A percentile compares a stretch with the other conserved stretches of the same genome.
These are phyloP conservation scores for Ranitomeya variabilis DNA, from an alignment of 2,113 vertebrate species.

Conservation along the genomic window DNA sequence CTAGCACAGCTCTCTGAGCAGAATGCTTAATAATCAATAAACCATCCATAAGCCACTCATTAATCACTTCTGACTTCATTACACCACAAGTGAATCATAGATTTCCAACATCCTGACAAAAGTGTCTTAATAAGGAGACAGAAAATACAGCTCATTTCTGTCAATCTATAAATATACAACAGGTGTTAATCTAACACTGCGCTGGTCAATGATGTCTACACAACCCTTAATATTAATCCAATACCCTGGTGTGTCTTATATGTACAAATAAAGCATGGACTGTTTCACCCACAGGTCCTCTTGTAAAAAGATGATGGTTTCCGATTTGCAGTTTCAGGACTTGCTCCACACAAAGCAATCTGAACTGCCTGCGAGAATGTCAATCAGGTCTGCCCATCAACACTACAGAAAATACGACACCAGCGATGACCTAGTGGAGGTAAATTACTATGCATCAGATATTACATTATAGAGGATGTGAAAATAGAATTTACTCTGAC, in stretches of 20 bases:
- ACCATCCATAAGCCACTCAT: conserved; percentile 47
- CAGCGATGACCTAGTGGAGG: not conserved
- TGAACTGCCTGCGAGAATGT: not conserved
- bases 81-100: conserved; percentile 49
- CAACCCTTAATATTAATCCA: conserved; percentile 45
- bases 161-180: conserved; percentile 58
- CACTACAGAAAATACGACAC: not conserved
- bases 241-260: conserved; percentile 43
- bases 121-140: conserved; percentile 43
- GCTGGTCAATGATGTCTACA: conserved; percentile 53
- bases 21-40: conserved; percentile 57
- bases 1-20: conserved; percentile 23
- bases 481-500: too few species aligned
- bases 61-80: conserved; percentile 56
- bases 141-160: conserved; percentile 51
- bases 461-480: not conserved
- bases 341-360: not conserved
- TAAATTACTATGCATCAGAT: not conserved
- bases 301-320: conserved; percentile 8
- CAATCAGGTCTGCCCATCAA: not conserved
- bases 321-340: not conserved
- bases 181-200: conserved; percentile 44
- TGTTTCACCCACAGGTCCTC: conserved; percentile 38
- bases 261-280: conserved; percentile 14
- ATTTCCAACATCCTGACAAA: conserved; percentile 50